Evolutionary conservation across 2,888 invertebrate genomes (phyloP).

Genomic region (Therioaphis trifolii): DNA sequence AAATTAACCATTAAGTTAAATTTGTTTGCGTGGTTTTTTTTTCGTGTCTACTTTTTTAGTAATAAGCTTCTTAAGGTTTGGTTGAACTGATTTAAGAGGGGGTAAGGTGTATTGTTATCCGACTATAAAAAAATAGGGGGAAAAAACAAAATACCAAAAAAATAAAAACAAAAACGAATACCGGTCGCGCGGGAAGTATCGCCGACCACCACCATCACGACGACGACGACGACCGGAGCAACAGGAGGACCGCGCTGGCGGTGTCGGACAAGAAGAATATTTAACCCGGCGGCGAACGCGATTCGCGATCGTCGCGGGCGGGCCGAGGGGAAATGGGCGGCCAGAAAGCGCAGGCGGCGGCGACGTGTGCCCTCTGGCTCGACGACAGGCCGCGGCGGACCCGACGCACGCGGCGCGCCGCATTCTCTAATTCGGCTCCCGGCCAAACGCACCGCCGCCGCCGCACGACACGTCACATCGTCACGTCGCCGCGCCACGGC

Average conservation of each 20-base stretch:
- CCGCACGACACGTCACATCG: background rate
- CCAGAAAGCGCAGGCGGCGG: slow-evolving; percentile 10
- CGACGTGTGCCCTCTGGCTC: background rate
- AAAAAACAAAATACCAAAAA: background rate
- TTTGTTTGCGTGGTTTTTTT: no score
- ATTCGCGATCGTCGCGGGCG: slow-evolving; percentile 35
- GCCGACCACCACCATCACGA: no score
- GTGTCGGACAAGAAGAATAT: background rate
- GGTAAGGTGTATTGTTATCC: no score
- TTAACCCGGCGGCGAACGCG: background rate
- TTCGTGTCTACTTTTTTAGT: no score
- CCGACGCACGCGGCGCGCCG: slow-evolving; percentile 29
- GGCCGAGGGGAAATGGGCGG: slow-evolving; percentile 31
- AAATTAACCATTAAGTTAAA: no score
- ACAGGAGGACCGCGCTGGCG: background rate
- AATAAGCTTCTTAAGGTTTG: no score
- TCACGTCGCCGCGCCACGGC: slow-evolving; percentile 13
- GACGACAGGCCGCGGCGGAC: slow-evolving; percentile 44
- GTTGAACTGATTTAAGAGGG: no score
- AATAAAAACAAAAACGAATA: no score
- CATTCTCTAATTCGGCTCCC: slow-evolving; percentile 55
- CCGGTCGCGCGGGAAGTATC: no score
- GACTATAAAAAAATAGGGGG: background rate
- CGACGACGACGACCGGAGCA: background rate
- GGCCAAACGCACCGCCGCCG: slow-evolving; percentile 48